These are phyloP conservation scores for Todiramphus chloris DNA, from an alignment of 2,113 vertebrate species.

Conservation along the genomic window DNA sequence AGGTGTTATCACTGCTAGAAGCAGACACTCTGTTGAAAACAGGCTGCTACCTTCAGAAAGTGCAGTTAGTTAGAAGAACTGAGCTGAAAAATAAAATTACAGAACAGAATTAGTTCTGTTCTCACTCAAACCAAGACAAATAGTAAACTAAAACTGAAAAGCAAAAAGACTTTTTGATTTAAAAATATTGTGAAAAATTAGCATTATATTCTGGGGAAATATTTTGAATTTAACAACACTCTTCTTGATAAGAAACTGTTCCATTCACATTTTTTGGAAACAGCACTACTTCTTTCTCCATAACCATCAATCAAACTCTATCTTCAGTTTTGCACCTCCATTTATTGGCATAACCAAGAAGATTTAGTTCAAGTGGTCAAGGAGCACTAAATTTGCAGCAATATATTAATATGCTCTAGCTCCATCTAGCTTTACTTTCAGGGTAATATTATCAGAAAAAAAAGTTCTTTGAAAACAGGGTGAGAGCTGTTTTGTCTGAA, in stretches of 20 bases:
- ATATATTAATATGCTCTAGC: slow-evolving; percentile 62
- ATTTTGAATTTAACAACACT: background rate
- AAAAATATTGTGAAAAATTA: background rate
- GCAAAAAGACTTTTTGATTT: background rate
- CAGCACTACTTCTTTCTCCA: background rate
- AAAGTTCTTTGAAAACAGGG: background rate
- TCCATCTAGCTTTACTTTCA: slow-evolving; percentile 73
- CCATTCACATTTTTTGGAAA: background rate
- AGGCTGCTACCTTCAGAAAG: too few species aligned
- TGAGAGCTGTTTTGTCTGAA: background rate
- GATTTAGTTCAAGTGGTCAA: background rate
- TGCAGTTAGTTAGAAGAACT: too few species aligned
- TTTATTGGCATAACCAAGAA: background rate
- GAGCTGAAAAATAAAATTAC: too few species aligned
- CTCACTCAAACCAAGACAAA: too few species aligned
- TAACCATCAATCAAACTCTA: background rate
- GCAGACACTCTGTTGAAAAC: too few species aligned
- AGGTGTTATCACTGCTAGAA: too few species aligned
- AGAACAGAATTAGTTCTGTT: too few species aligned
- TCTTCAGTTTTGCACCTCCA: background rate
- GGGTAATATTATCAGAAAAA: background rate
- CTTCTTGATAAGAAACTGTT: background rate
- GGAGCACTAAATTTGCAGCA: background rate
- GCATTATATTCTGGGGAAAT: background rate
- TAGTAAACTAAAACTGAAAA: too few species aligned